Percentiles rank a stretch among this genome's conserved stretches.
phyloP scores from a whole-genome alignment of 2,113 vertebrate genomes.

The Cygnus atratus region DNA sequence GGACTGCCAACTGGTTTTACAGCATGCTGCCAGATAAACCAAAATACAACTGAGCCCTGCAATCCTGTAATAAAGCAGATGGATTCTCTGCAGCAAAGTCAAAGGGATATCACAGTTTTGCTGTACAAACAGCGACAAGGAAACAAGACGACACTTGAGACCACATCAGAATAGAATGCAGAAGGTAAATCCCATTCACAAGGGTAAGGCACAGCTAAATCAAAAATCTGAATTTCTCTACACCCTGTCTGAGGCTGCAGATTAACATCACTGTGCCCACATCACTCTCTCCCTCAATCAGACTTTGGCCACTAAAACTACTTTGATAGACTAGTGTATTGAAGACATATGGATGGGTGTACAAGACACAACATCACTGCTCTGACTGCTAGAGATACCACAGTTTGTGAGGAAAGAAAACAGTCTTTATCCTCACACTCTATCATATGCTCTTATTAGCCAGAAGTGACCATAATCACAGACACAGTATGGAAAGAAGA shows the following conservation, averaged over 20 bases:
- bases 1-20: background rate
- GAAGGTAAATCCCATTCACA: background rate
- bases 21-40: background rate
- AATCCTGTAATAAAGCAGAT: background rate
- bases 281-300: background rate
- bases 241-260: background rate
- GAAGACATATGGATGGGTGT: background rate
- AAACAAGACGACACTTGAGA: background rate
- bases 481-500: background rate
- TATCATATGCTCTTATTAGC: background rate
- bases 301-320: background rate
- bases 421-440: background rate
- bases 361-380: background rate
- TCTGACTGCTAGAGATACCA: background rate
- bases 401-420: background rate
- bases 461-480: background rate
- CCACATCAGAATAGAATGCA: background rate
- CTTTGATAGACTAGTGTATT: fast-evolving
- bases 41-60: background rate
- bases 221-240: background rate
- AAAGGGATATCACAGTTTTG: background rate
- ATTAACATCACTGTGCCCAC: background rate
- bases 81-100: conserved; percentile 15
- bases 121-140: background rate
- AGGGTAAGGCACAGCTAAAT: background rate